Percentiles rank a stretch among this genome's conserved stretches.
These are phyloP conservation scores for Heliothis subflexa DNA, from an alignment of 1,140 invertebrate species.

Conservation along the genomic window DNA sequence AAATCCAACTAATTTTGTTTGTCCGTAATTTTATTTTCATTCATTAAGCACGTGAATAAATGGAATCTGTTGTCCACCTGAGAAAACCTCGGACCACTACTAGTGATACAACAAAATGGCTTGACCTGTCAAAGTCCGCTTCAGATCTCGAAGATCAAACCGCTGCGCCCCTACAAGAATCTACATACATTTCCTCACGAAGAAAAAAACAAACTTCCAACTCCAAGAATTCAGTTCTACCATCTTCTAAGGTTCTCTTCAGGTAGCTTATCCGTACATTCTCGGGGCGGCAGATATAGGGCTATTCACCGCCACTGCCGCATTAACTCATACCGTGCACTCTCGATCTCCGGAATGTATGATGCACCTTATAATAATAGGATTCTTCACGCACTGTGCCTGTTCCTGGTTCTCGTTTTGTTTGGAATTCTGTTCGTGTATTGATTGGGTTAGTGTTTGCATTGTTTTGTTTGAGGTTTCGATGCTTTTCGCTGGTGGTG, in stretches of 20 bases:
- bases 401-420: conserved; percentile 20
- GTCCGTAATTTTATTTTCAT: too few species aligned
- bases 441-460: background rate
- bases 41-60: too few species aligned
- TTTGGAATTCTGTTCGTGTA: background rate
- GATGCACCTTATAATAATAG: conserved; percentile 44
- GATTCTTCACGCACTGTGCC: conserved; percentile 41
- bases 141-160: too few species aligned
- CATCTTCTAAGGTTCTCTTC: conserved; percentile 3
- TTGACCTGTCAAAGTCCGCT: too few species aligned
- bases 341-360: conserved; percentile 41
- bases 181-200: too few species aligned
- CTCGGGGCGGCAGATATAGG: conserved; percentile 44
- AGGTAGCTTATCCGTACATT: conserved; percentile 46
- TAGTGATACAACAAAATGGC: too few species aligned
- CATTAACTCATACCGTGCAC: conserved; percentile 48
- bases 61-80: too few species aligned
- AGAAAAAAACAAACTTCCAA: background rate
- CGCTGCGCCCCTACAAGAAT: too few species aligned
- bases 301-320: conserved; percentile 39
- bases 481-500: background rate
- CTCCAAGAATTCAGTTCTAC: conserved; percentile 28
- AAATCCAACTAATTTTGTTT: too few species aligned
- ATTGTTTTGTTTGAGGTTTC: background rate
- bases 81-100: too few species aligned